Evolutionary conservation across 2,888 invertebrate species (phyloP), one percentile per base, ranked within the genome.

Genomic region (Carcina quercana): DNA sequence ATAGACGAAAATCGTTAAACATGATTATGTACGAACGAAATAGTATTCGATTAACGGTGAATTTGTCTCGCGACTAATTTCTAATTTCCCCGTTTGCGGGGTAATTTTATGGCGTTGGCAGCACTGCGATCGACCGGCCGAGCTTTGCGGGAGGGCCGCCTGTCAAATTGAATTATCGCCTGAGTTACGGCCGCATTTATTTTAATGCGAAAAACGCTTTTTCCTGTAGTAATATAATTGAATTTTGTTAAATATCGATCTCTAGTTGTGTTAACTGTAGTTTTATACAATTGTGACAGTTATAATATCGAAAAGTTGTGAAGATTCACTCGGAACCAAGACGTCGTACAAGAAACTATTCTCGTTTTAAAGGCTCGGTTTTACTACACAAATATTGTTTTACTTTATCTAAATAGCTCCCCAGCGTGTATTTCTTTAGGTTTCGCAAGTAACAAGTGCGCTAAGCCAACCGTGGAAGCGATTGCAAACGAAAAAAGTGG

Each of bases 351-450:
- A 47, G 46, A 46, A 50, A 53, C 76, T 80, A 82, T 82, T 82
- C 80, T 76, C 68, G 68, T 79, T 75, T 67, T 59, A 64, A 59
- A 72, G 68, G 69, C 65, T 67, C 12, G 68, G 59, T 69, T 74
- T 60, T 59, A 65, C 61, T 57, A 70, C 19, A 34, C 76, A 76
- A 75, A 78, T 76, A 80, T 75, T 78, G 74, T 74, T 68, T 69
- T 70, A n/a, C n/a, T n/a, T n/a, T n/a, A n/a, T n/a, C n/a, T n/a
- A n/a, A n/a, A n/a, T n/a, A n/a, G n/a, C n/a, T n/a, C n/a, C n/a
- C n/a, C n/a, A n/a, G n/a, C n/a, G n/a, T n/a, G n/a, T n/a, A n/a
- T n/a, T n/a, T n/a, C n/a, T 56, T 53, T 51, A 32, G 36, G 38
- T 28, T 47, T 34, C 43, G 29, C 35, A 37, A 40, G 44, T 46